Conservation (phyloP, 2,113 vertebrate species). For the Elephantulus edwardii region DNA sequence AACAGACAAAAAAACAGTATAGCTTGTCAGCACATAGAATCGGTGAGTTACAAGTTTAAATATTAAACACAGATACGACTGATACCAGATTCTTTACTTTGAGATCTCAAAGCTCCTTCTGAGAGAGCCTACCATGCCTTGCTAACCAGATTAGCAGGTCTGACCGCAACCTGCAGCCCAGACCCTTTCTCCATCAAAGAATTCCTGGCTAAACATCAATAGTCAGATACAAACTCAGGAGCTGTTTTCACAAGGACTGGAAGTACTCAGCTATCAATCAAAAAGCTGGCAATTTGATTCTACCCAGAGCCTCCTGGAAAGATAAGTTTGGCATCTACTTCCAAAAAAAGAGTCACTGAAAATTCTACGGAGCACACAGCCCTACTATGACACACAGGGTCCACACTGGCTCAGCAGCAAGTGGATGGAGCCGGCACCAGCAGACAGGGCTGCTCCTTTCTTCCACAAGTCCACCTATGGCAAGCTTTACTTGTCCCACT, state of each 20-base stretch:
- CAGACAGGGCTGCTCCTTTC: background rate
- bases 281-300: too few species aligned
- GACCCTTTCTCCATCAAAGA: background rate
- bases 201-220: fast-evolving
- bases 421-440: background rate
- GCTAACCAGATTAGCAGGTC: fast-evolving
- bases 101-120: background rate
- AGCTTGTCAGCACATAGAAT: background rate
- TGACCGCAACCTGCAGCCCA: background rate
- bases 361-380: background rate
- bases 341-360: background rate
- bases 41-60: background rate
- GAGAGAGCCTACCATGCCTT: background rate
- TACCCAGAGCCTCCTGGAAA: background rate
- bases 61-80: background rate
- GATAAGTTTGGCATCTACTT: background rate
- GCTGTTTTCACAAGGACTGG: background rate
- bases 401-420: background rate
- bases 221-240: background rate
- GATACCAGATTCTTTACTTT: too few species aligned
- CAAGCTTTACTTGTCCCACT: background rate
- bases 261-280: background rate
- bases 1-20: background rate
- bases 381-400: background rate
- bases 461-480: background rate